Conservation (phyloP, 2,113 vertebrate species). For the Uria aalge region DNA sequence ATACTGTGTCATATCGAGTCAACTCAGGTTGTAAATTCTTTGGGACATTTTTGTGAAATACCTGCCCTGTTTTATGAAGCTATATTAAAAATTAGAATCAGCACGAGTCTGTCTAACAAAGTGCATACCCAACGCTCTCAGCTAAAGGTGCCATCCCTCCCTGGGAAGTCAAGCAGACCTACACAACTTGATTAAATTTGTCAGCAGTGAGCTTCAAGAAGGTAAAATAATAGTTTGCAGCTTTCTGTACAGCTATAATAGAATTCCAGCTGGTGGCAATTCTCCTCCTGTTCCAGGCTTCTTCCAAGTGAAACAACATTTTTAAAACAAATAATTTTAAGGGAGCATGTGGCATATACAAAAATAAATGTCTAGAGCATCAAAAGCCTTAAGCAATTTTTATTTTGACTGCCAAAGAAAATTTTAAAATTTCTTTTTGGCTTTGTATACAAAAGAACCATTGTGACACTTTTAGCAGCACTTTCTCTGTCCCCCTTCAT, state of each 20-base stretch:
- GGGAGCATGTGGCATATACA: background rate
- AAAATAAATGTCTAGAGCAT: background rate
- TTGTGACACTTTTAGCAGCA: background rate
- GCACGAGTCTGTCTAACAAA: background rate
- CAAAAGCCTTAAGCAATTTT: slow-evolving; percentile 10
- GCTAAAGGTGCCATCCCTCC: background rate
- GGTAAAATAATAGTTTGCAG: background rate
- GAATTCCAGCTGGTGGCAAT: slow-evolving; percentile 17
- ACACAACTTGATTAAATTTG: background rate
- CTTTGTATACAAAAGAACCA: background rate
- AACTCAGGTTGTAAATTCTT: background rate
- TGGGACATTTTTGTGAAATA: background rate
- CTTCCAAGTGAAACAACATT: slow-evolving; percentile 37
- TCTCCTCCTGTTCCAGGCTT: background rate
- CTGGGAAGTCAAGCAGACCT: background rate
- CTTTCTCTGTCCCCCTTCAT: background rate
- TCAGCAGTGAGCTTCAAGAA: background rate
- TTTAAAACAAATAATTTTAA: slow-evolving; percentile 41
- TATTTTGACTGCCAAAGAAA: slow-evolving; percentile 18
- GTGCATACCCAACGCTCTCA: background rate
- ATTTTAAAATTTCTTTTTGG: background rate
- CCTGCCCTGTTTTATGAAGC: background rate
- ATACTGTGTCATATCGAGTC: background rate
- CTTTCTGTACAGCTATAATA: background rate
- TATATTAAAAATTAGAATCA: background rate